Evolutionary conservation across 53 echinoderm and acorn worm genomes (phyloP).

Genomic region (Mesocentrotus franciscanus): DNA sequence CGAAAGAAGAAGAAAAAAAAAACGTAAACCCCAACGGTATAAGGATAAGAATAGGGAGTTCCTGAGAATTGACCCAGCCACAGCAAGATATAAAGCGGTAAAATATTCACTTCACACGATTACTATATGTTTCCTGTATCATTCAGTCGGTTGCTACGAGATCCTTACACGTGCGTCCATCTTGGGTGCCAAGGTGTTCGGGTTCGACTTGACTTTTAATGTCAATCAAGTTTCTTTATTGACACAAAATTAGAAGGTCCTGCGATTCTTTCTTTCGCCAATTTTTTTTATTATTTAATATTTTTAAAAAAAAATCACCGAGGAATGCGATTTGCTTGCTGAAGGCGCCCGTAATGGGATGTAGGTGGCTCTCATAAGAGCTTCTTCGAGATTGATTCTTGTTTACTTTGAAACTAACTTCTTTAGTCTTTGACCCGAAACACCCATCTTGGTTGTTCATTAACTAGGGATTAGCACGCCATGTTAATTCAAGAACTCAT

Average conservation of each 20-base stretch:
- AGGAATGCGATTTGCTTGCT: not conserved
- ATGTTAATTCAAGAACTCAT: not conserved
- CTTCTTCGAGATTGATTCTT: not conserved
- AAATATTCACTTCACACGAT: not conserved
- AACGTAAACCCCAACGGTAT: not conserved
- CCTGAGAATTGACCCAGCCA: not conserved
- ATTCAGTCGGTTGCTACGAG: not conserved
- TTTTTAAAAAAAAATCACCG: not conserved
- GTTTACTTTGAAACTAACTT: conserved; percentile 27
- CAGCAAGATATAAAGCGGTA: not conserved
- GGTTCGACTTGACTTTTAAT: too few species aligned
- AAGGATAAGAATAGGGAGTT: not conserved
- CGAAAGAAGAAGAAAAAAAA: not conserved
- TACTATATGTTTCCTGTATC: not conserved
- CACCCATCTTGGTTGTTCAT: conserved; percentile 54
- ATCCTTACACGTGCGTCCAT: conserved; percentile 13
- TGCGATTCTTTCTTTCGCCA: too few species aligned
- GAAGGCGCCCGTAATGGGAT: conserved; percentile 36
- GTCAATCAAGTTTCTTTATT: not conserved
- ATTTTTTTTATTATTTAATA: too few species aligned
- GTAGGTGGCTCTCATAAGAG: not conserved
- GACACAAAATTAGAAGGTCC: not conserved
- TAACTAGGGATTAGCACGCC: conserved; percentile 20
- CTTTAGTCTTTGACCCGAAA: conserved; percentile 56
- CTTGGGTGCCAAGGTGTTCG: not conserved